Conservation (phyloP, 2,888 invertebrate species). For the Zelleria hepariella region DNA sequence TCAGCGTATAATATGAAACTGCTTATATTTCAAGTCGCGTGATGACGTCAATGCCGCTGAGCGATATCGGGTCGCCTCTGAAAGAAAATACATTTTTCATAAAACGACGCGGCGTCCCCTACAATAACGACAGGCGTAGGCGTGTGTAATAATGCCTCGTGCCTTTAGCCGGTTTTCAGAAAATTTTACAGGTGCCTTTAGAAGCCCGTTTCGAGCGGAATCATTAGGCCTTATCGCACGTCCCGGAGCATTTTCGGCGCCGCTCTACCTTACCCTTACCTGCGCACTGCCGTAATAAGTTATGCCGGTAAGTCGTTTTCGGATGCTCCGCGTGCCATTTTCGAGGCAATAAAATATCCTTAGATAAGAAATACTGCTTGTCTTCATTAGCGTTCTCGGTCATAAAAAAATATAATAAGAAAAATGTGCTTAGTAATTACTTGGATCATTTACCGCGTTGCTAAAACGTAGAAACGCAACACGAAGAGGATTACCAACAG, state of each 20-base stretch:
- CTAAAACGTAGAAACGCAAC: not conserved
- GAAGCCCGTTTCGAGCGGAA: not conserved
- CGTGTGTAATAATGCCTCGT: slow-evolving; percentile 22
- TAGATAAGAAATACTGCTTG: not conserved
- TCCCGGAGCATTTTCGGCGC: not conserved
- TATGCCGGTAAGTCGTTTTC: not conserved
- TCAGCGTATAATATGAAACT: slow-evolving; percentile 8
- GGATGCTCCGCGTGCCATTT: not conserved
- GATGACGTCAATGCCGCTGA: slow-evolving; percentile 38
- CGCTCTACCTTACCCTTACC: not conserved
- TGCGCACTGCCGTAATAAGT: not conserved
- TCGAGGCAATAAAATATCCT: not conserved
- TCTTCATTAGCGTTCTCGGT: not conserved
- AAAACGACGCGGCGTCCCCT: slow-evolving; percentile 16
- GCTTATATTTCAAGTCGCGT: slow-evolving; percentile 18
- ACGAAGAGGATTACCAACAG: not conserved
- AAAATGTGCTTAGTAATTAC: not conserved
- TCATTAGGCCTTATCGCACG: not conserved
- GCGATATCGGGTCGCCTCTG: slow-evolving; percentile 22
- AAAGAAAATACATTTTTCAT: slow-evolving; percentile 48
- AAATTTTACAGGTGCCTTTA: not conserved
- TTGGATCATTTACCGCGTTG: not conserved
- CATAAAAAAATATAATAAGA: not conserved
- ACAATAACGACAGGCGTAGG: slow-evolving; percentile 10
- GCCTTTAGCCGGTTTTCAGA: not conserved